These are phyloP conservation scores for Ictidomys tridecemlineatus DNA, from an alignment of 2,113 vertebrate species.

Conservation along the genomic window DNA sequence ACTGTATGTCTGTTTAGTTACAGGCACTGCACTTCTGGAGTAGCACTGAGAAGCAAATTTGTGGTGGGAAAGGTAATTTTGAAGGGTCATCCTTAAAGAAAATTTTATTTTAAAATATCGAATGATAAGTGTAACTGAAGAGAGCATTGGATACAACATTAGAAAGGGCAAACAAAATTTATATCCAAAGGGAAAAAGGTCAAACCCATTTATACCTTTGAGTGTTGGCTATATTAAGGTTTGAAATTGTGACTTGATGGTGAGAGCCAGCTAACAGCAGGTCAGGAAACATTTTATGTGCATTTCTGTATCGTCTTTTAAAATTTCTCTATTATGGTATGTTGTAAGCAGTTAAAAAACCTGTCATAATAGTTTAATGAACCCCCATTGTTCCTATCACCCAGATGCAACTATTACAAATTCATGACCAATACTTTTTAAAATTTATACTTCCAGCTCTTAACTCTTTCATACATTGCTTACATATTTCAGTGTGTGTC, in stretches of 20 bases:
- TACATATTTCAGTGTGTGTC: neutral
- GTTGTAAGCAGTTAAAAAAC: neutral
- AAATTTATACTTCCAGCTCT: neutral
- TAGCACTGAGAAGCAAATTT: neutral
- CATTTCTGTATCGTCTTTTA: neutral
- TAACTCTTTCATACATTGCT: neutral
- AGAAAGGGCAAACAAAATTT: slow-evolving; percentile 71
- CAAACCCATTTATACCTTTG: slow-evolving; percentile 53
- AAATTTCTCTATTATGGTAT: slow-evolving; percentile 1
- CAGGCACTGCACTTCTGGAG: neutral
- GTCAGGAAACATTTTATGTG: neutral
- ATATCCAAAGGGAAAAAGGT: slow-evolving; percentile 54
- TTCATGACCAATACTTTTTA: neutral
- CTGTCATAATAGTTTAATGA: slow-evolving; percentile 9
- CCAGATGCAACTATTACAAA: slow-evolving; percentile 38
- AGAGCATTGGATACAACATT: slow-evolving; percentile 59
- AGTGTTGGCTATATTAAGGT: slow-evolving; percentile 31
- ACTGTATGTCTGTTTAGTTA: neutral
- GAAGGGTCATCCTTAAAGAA: neutral
- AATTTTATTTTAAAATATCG: slow-evolving; percentile 52
- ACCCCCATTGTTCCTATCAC: neutral
- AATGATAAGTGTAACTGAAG: slow-evolving; percentile 53
- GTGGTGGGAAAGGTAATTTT: neutral
- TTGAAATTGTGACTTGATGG: slow-evolving; percentile 46
- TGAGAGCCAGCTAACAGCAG: slow-evolving; percentile 17